Percentiles rank a stretch among this genome's conserved stretches.
phyloP scores from a whole-genome alignment of 2,797 vertebrate genomes.

The Thaleichthys pacificus region DNA sequence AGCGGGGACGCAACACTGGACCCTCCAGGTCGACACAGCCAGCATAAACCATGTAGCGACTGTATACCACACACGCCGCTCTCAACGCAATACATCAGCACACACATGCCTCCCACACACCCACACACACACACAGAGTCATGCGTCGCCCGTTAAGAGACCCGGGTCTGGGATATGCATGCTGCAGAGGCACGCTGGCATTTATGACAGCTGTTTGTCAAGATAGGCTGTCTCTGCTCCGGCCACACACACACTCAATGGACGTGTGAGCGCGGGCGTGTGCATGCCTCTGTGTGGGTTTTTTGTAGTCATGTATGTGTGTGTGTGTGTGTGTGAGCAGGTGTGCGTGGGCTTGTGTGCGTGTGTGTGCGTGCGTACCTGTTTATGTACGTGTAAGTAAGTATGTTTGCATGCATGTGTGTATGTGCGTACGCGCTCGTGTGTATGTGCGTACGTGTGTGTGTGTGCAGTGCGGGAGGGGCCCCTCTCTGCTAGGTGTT shows the following conservation, averaged over 20 bases:
- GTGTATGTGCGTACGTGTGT: conserved; percentile 4
- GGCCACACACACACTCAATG: conserved; percentile 25
- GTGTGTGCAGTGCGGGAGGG: not conserved
- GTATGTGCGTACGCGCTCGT: not conserved
- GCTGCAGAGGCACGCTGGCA: conserved; percentile 60
- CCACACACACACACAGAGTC: conserved; percentile 4
- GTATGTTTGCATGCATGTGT: no score
- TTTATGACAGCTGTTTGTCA: conserved; percentile 70
- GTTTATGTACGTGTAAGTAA: no score
- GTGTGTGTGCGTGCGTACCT: no score
- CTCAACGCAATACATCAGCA: conserved; percentile 31
- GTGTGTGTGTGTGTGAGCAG: no score
- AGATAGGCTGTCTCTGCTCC: conserved; percentile 12
- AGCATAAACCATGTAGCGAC: no score
- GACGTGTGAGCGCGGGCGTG: no score
- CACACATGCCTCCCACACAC: conserved; percentile 20
- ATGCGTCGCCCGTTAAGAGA: conserved; percentile 27
- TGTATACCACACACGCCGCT: conserved; percentile 37
- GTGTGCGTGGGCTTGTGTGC: no score
- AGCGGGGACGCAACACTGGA: no score
- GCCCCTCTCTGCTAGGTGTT: conserved; percentile 54
- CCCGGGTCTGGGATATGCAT: conserved; percentile 45
- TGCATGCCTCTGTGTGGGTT: no score
- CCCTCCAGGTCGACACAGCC: no score
- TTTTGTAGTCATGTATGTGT: no score